phyloP scores from a whole-genome alignment of 2,113 vertebrate genomes.

The Pterophyllum scalare region DNA sequence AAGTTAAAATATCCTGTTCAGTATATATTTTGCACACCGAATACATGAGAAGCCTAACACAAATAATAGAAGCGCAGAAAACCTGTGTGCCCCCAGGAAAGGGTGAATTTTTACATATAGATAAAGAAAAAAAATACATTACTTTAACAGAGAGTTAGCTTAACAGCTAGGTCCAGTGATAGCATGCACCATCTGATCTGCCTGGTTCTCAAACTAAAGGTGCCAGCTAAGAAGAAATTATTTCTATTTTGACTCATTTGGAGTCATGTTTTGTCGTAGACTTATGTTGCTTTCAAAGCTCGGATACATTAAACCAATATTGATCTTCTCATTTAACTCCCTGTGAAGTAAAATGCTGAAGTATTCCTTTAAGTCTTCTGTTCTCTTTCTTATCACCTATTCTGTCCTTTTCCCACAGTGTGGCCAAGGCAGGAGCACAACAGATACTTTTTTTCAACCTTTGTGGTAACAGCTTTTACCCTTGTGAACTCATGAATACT shows the following conservation, averaged over 20 bases:
- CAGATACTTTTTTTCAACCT: background rate
- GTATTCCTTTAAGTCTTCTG: background rate
- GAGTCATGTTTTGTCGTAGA: background rate
- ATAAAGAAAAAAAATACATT: background rate
- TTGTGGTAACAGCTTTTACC: conserved; percentile 36
- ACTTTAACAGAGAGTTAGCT: background rate
- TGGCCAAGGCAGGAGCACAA: background rate
- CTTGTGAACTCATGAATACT: conserved; percentile 43
- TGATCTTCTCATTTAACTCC: conserved; percentile 8
- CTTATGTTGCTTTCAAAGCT: background rate
- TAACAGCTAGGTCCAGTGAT: background rate
- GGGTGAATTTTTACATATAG: background rate
- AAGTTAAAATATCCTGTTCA: background rate
- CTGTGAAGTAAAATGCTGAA: background rate
- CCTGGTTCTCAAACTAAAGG: background rate
- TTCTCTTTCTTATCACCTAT: background rate
- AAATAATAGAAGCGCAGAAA: background rate
- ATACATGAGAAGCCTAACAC: too few species aligned
- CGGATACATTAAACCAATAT: background rate
- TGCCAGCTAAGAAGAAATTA: background rate
- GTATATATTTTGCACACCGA: background rate
- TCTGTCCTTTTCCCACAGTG: background rate
- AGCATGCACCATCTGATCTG: background rate
- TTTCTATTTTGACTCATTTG: background rate
- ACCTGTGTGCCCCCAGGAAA: background rate